phyloP scores from a whole-genome alignment of 2,797 vertebrate species.

The Hozukius guyotensis region DNA sequence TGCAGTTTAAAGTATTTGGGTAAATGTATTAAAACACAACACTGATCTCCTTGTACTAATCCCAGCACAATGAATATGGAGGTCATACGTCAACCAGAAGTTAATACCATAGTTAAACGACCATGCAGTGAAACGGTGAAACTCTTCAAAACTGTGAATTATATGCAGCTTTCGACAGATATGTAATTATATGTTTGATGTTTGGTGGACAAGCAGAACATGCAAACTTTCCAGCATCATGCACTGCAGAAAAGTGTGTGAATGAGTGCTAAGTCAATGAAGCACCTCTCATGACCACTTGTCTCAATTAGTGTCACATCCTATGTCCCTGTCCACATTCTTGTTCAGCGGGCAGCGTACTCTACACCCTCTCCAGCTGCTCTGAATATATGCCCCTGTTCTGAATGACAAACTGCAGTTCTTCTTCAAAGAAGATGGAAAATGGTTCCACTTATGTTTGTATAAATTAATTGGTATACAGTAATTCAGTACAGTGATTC shows the following conservation, averaged over 20 bases:
- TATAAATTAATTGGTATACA: conserved; percentile 18
- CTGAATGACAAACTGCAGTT: conserved; percentile 12
- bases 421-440: conserved; percentile 7
- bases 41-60: background rate
- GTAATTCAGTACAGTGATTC: background rate
- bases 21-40: background rate
- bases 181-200: background rate
- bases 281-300: conserved; percentile 32
- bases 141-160: background rate
- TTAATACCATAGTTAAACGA: background rate
- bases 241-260: conserved; percentile 5
- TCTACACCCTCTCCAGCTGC: conserved; percentile 35
- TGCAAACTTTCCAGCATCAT: background rate
- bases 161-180: background rate
- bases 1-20: background rate
- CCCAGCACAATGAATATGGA: background rate
- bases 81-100: background rate
- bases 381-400: conserved; percentile 17
- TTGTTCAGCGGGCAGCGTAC: conserved; percentile 2
- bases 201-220: background rate
- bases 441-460: conserved; percentile 22
- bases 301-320: conserved; percentile 39
- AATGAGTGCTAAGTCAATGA: conserved; percentile 27
- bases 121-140: background rate
- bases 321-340: conserved; percentile 21